phyloP scores from a whole-genome alignment of 2,797 vertebrate species.

The Clarias laeviceps region DNA sequence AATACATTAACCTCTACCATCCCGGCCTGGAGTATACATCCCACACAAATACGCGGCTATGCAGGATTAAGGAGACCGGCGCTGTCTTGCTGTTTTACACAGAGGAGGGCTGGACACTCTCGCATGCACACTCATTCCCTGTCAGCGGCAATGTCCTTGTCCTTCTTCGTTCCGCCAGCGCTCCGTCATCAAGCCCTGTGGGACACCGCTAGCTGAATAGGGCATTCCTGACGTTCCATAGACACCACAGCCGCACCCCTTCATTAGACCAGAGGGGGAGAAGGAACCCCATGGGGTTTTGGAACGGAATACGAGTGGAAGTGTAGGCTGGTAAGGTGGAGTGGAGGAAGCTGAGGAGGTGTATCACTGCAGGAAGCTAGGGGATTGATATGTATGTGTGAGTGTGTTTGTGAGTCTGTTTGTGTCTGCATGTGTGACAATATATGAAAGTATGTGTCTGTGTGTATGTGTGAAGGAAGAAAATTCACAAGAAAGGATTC shows the following conservation, averaged over 20 bases:
- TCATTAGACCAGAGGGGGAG: slow-evolving; percentile 56
- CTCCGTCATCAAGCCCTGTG: slow-evolving; percentile 49
- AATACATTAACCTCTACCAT: slow-evolving; percentile 48
- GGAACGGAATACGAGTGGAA: slow-evolving; percentile 37
- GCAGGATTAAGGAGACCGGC: slow-evolving; percentile 8
- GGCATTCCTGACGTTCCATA: slow-evolving; percentile 68
- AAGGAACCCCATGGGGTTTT: slow-evolving; percentile 15
- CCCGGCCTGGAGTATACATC: slow-evolving; percentile 5
- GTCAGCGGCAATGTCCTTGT: slow-evolving; percentile 55
- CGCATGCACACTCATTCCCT: slow-evolving; percentile 31
- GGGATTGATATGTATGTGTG: slow-evolving; percentile 49
- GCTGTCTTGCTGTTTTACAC: slow-evolving; percentile 13
- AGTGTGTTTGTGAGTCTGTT: slow-evolving; percentile 44
- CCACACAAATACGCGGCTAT: slow-evolving; percentile 9
- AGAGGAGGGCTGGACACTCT: slow-evolving; percentile 30
- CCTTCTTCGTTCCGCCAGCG: slow-evolving; percentile 60
- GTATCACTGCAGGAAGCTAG: slow-evolving; percentile 28
- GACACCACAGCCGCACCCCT: slow-evolving; percentile 69
- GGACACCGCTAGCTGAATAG: slow-evolving; percentile 65
- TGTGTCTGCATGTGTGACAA: slow-evolving; percentile 66
- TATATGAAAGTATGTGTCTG: slow-evolving; percentile 20
- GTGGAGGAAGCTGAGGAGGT: slow-evolving; percentile 36
- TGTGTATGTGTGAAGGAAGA: slow-evolving; percentile 12
- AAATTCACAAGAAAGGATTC: slow-evolving; percentile 43
- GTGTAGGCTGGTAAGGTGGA: slow-evolving; percentile 33